phyloP scores from a whole-genome alignment of 2,113 vertebrate species.

The Oreochromis aureus region DNA sequence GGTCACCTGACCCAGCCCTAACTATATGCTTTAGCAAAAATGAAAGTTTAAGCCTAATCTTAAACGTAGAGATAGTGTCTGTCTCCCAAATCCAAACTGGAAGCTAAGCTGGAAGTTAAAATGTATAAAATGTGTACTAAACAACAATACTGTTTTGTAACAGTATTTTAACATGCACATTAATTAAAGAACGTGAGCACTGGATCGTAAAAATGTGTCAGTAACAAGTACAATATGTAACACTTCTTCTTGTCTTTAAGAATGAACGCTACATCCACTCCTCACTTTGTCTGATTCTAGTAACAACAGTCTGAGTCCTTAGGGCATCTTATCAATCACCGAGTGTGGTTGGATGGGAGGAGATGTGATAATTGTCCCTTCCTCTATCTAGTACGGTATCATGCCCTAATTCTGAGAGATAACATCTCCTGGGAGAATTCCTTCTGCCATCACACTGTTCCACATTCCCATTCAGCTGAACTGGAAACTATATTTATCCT shows the following conservation, averaged over 20 bases:
- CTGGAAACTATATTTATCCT: slow-evolving; percentile 65
- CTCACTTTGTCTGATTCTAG: not conserved
- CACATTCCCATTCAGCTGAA: slow-evolving; percentile 39
- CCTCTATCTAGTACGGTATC: slow-evolving; percentile 48
- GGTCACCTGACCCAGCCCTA: too few relatives aligned
- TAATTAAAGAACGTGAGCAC: not conserved
- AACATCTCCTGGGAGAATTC: slow-evolving; percentile 55
- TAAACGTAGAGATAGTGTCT: not conserved
- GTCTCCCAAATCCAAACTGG: not conserved
- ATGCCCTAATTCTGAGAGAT: slow-evolving; percentile 67
- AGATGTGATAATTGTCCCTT: slow-evolving; percentile 52
- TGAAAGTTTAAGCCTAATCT: not conserved
- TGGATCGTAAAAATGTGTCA: not conserved
- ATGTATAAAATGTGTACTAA: not conserved
- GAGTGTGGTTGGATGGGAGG: slow-evolving; percentile 11
- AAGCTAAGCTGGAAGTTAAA: not conserved
- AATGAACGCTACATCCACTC: not conserved
- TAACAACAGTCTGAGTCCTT: not conserved
- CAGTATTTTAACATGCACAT: not conserved
- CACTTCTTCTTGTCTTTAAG: not conserved
- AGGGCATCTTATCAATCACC: slow-evolving; percentile 40
- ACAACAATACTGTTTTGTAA: not conserved
- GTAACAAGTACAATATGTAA: not conserved
- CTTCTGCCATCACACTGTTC: slow-evolving; percentile 30
- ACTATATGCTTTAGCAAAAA: too few relatives aligned